These are phyloP conservation scores for Oryzias celebensis DNA, from an alignment of 2,113 vertebrate genomes.

Conservation along the genomic window DNA sequence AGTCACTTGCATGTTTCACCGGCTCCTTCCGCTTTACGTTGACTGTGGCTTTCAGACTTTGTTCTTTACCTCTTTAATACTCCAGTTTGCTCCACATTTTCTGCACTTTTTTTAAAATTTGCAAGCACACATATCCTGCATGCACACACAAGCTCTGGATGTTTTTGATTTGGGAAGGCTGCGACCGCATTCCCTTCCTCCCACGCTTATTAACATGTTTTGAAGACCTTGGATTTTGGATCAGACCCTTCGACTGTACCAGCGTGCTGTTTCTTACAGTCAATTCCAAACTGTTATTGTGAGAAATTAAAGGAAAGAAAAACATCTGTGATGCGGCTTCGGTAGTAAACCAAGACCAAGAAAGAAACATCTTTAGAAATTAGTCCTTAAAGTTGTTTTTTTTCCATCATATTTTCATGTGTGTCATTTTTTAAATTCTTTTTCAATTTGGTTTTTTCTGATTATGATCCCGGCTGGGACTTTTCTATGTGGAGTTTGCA, in stretches of 20 bases:
- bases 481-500: too few species aligned
- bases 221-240: slow-evolving; percentile 42
- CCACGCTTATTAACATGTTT: slow-evolving; percentile 69
- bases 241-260: slow-evolving; percentile 20
- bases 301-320: too few species aligned
- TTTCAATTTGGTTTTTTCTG: too few species aligned
- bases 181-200: slow-evolving; percentile 69
- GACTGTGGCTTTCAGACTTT: not conserved
- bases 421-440: too few species aligned
- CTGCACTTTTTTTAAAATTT: slow-evolving; percentile 1
- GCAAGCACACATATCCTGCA: not conserved
- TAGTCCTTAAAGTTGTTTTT: too few species aligned
- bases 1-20: slow-evolving; percentile 6
- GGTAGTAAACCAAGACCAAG: too few species aligned
- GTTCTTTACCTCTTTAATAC: not conserved
- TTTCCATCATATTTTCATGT: too few species aligned
- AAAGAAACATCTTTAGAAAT: too few species aligned
- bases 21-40: slow-evolving; percentile 11
- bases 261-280: not conserved
- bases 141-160: slow-evolving; percentile 41
- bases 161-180: slow-evolving; percentile 67
- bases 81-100: not conserved
- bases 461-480: too few species aligned
- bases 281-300: not conserved
- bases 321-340: too few species aligned